phyloP scores from a whole-genome alignment of 1,140 invertebrate genomes.

The Coenobita brevimanus region DNA sequence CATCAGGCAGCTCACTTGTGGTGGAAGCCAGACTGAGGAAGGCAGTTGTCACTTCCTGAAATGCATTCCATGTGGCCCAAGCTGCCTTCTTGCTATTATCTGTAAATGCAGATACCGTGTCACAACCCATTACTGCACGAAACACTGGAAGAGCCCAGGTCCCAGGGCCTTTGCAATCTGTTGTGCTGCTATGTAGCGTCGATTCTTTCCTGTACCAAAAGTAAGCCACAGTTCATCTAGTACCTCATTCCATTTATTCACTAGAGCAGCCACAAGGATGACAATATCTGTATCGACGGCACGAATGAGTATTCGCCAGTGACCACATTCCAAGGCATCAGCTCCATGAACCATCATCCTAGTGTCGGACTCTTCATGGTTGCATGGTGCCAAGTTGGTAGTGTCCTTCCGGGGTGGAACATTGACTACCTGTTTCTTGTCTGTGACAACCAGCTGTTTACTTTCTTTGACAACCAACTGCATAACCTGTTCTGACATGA shows the following conservation, averaged over 20 bases:
- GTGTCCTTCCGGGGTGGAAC: neutral
- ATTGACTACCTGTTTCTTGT: neutral
- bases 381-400: neutral
- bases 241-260: too few species aligned
- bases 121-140: constrained; percentile 57
- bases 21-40: constrained; percentile 51
- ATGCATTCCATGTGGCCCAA: constrained; percentile 68
- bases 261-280: neutral
- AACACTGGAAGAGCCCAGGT: neutral
- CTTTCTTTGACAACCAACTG: too few species aligned
- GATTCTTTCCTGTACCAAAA: constrained; percentile 5
- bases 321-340: too few species aligned
- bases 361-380: neutral
- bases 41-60: constrained; percentile 49
- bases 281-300: neutral
- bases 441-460: neutral
- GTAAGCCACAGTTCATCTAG: neutral
- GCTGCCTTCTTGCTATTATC: constrained; percentile 68
- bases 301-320: neutral
- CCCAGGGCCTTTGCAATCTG: neutral
- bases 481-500: too few species aligned
- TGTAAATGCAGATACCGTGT: constrained; percentile 67
- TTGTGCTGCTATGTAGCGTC: neutral
- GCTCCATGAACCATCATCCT: neutral
- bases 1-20: too few species aligned